Conservation (phyloP, 2,113 vertebrate genomes). For the Psophia crepitans region DNA sequence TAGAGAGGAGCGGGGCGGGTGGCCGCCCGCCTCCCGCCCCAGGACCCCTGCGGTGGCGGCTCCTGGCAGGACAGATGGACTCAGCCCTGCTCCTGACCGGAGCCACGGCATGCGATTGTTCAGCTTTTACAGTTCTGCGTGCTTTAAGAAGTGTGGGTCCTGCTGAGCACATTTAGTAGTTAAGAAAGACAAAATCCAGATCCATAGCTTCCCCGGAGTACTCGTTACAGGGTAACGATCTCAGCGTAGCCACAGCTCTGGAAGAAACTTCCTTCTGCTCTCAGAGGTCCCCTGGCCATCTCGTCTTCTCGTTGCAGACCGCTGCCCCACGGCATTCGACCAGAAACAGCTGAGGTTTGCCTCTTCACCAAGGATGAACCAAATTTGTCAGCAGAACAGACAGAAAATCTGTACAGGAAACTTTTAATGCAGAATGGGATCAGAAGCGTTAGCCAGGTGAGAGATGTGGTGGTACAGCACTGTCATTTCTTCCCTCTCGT, state of each 20-base stretch:
- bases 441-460: conserved; percentile 81
- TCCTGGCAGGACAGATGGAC: neutral
- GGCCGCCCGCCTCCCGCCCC: neutral
- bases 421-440: conserved; percentile 80
- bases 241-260: neutral
- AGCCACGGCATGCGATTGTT: rapidly evolving
- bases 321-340: conserved; percentile 80
- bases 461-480: too few species aligned
- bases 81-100: neutral
- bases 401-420: conserved; percentile 84
- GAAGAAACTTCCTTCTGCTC: neutral
- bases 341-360: conserved; percentile 83
- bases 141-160: neutral
- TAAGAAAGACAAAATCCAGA: neutral
- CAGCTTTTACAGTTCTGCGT: neutral
- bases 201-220: neutral
- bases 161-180: neutral
- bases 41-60: rapidly evolving
- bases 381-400: conserved; percentile 84
- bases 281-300: neutral
- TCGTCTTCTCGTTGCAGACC: conserved; percentile 62
- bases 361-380: conserved; percentile 87
- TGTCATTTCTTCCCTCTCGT: neutral
- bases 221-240: neutral
- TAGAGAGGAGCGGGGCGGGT: neutral